Percentiles rank a stretch among this genome's conserved stretches.
These are phyloP conservation scores for Conistra vaccinii DNA, from an alignment of 2,888 invertebrate genomes.

Conservation along the genomic window DNA sequence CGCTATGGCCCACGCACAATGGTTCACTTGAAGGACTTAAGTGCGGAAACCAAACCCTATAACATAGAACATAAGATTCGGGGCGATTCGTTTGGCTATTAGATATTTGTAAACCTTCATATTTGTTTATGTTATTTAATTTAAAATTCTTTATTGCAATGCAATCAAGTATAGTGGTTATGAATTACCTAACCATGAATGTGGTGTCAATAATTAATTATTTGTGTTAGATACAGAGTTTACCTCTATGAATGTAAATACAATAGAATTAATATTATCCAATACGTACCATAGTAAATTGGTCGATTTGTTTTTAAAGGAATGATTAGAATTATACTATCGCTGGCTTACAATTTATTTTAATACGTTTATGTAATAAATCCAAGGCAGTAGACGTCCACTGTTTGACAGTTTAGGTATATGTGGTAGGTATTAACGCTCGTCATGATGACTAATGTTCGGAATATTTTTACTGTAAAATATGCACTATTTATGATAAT, in stretches of 20 bases:
- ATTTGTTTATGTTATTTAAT: too few relatives aligned
- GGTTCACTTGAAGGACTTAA: too few relatives aligned
- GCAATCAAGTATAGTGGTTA: not conserved
- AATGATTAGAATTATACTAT: constrained; percentile 5
- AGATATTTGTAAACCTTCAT: not conserved
- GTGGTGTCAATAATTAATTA: not conserved
- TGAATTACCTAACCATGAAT: not conserved
- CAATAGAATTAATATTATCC: constrained; percentile 2
- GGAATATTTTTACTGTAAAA: not conserved
- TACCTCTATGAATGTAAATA: not conserved
- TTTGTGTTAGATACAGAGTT: too few relatives aligned
- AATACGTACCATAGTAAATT: not conserved
- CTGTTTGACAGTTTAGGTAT: not conserved
- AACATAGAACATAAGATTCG: not conserved
- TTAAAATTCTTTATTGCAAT: not conserved
- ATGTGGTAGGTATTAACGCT: not conserved
- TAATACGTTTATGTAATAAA: not conserved
- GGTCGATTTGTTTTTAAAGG: not conserved
- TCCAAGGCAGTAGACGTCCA: not conserved
- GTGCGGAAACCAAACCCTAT: too few relatives aligned
- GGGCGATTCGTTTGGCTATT: not conserved
- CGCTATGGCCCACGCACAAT: too few relatives aligned
- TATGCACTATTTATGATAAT: not conserved
- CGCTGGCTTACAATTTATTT: not conserved
- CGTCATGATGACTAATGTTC: not conserved